These are phyloP conservation scores for Chrysolophus pictus DNA, from an alignment of 2,797 vertebrate species.

Conservation along the genomic window DNA sequence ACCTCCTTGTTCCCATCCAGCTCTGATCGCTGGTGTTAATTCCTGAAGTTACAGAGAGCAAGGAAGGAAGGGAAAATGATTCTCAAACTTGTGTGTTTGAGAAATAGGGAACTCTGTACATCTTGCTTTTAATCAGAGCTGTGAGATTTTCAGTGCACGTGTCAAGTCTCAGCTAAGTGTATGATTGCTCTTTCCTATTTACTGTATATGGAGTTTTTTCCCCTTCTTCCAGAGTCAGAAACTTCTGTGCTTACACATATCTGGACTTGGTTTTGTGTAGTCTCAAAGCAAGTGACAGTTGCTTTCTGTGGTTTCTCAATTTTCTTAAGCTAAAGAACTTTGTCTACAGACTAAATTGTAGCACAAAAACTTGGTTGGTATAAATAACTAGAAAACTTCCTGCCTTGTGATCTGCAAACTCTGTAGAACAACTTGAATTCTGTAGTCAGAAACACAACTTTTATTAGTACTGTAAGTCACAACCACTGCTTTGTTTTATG, in stretches of 20 bases:
- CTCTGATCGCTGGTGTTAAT: not conserved
- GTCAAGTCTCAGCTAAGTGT: fast-evolving
- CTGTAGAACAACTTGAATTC: not conserved
- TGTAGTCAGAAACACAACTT: not conserved
- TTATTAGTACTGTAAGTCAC: not conserved
- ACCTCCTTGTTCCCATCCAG: not conserved
- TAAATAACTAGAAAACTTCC: not conserved
- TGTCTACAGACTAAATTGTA: not conserved
- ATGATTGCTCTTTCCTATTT: not conserved
- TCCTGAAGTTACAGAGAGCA: not conserved
- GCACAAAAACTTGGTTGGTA: not conserved
- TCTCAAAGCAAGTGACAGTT: not conserved
- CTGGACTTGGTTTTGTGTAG: not conserved
- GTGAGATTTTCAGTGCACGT: not conserved
- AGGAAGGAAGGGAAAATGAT: not conserved
- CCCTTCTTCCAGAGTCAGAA: fast-evolving
- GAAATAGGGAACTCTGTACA: not conserved
- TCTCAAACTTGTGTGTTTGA: not conserved
- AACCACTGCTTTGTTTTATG: not conserved
- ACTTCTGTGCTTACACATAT: not conserved
- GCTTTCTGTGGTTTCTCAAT: not conserved
- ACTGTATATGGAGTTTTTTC: not conserved
- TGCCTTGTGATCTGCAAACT: not conserved
- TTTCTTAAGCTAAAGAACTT: not conserved
- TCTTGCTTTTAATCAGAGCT: not conserved